Base-by-base conservation (phyloP, 2,888 invertebrate species). In the Caenorhabditis sinica region DNA sequence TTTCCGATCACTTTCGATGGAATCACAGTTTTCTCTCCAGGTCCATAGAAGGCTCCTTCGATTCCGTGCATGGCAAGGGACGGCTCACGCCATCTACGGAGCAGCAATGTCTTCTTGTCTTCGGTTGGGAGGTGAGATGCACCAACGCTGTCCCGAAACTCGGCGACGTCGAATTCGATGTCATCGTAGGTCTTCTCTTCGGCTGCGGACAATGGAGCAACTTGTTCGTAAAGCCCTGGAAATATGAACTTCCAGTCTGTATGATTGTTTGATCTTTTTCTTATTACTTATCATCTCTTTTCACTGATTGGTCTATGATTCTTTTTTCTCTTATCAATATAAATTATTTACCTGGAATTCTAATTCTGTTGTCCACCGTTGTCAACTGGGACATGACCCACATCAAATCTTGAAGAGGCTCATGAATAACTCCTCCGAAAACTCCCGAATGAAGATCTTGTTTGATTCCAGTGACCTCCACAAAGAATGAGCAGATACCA, bases 391-490 rank as follows among this genome's bases (percentile, higher is more conserved):
- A 95, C 94, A 99, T 94, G 60, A 99, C 93, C 93, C 96, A 96
- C 86, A 97, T 95, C 69, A 99, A 94, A 94, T 98, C 98, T 1
- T 96, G 94, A 96, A 97, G 96, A 0, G 96, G 97, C 94, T 97
- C 96, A 92, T 95, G 95, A 8, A 99, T 96, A 65, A 96, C 96
- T 66, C 98, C 98, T 69, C 99, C 99, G 94, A 95, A 98, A 4
- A 96, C 95, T 20, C 98, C 98, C 93, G 97, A 97, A 93, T 99
- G 98, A 61, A 99, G 94, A 94, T 99, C 98, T 94, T 96, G 97
- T 56, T 94, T 93, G n/a, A 97, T 96, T 87, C 94, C 93, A 69
- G 92, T 88, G 93, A 98, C 97, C 93, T 96, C 95, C 13, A 98
- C 95, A 91, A 95, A 95, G 93, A 97, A 99, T 93, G 98, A 98